Evolutionary conservation across 2,113 vertebrate genomes (phyloP).

Genomic region (Choloepus hoffmanni): DNA sequence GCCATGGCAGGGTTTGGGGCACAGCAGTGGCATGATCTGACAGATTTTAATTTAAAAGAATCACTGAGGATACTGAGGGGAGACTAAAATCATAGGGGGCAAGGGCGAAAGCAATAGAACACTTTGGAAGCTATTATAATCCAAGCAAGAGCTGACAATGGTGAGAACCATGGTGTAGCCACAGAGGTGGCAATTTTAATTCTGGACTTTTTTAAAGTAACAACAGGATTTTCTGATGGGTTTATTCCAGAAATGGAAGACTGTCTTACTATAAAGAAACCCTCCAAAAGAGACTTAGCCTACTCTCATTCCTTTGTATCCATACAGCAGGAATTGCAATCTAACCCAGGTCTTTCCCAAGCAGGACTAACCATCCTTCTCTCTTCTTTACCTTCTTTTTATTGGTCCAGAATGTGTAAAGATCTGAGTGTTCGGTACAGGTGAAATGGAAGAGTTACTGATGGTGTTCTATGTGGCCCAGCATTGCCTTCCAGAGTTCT

Average conservation of each 20-base stretch:
- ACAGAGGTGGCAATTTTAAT: neutral
- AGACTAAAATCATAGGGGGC: neutral
- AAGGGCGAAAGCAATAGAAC: neutral
- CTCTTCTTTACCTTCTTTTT: neutral
- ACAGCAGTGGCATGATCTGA: neutral
- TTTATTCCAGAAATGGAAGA: neutral
- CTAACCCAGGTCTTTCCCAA: neutral
- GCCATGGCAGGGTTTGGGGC: neutral
- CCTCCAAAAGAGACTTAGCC: neutral
- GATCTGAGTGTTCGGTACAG: neutral
- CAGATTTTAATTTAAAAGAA: neutral
- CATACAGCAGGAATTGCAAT: neutral
- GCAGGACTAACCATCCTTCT: neutral
- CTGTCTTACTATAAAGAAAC: neutral
- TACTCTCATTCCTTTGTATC: neutral
- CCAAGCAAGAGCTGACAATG: neutral
- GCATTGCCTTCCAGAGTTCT: neutral
- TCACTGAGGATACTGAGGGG: neutral
- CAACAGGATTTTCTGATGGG: neutral
- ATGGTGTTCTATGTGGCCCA: neutral
- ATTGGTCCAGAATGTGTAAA: neutral
- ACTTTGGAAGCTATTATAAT: neutral
- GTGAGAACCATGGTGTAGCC: neutral
- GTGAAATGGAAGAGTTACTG: neutral
- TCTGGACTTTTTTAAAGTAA: neutral